Conservation (phyloP, 2,797 vertebrate genomes). For the Enteromius argenteus region DNA sequence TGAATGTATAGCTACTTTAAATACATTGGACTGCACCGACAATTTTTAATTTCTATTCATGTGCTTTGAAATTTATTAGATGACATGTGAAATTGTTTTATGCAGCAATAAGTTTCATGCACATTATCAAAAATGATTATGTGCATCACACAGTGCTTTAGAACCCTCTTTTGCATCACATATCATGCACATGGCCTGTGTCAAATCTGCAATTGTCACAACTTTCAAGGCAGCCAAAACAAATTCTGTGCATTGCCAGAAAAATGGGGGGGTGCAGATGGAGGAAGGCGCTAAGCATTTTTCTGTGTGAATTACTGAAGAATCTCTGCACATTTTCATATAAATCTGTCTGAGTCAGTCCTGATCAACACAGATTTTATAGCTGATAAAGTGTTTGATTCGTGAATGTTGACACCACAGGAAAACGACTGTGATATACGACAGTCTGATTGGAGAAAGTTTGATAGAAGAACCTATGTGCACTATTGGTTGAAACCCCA, state of each 20-base stretch:
- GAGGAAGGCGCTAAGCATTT: constrained; percentile 47
- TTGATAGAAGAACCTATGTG: not conserved
- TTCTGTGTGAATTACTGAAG: constrained; percentile 37
- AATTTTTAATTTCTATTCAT: constrained; percentile 20
- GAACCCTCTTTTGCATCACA: constrained; percentile 37
- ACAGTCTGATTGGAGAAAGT: not conserved
- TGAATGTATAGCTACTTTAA: constrained; percentile 59
- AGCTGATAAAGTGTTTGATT: constrained; percentile 13
- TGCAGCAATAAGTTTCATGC: constrained; percentile 30
- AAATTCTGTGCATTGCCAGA: constrained; percentile 51
- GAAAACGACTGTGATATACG: not conserved
- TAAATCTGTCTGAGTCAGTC: constrained; percentile 34
- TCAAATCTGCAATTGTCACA: constrained; percentile 53
- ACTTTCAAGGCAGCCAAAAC: constrained; percentile 55
- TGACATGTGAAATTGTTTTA: constrained; percentile 19
- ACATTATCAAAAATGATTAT: not conserved
- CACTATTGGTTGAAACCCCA: not conserved
- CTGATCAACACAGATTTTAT: constrained; percentile 37
- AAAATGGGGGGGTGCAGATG: constrained; percentile 49
- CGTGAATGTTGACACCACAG: not conserved
- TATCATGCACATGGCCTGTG: constrained; percentile 38
- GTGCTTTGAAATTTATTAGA: not conserved
- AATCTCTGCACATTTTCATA: constrained; percentile 34
- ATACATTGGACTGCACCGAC: constrained; percentile 52
- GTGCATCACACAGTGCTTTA: not conserved